Percentiles rank a stretch among this genome's conserved stretches.
Evolutionary conservation across 2,113 vertebrate species (phyloP).

Genomic region (Rafetus swinhoei): DNA sequence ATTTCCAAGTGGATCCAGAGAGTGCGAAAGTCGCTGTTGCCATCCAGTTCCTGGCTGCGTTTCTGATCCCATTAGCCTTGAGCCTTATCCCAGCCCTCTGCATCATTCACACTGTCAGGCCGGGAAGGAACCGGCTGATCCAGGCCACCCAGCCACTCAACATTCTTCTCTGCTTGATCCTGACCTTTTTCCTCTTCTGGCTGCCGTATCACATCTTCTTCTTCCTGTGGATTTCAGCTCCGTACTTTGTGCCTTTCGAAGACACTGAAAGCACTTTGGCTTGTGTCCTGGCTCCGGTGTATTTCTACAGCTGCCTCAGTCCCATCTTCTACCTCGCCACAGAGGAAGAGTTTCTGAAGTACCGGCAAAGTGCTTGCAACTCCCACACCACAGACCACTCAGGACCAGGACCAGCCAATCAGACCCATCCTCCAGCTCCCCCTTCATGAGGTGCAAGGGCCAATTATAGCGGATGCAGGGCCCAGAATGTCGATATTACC

Average conservation of each 20-base stretch:
- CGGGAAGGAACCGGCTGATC: no score
- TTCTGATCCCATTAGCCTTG: background rate
- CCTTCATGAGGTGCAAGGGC: no score
- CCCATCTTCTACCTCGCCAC: slow-evolving; percentile 76
- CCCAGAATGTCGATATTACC: no score
- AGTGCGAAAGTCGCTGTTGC: background rate
- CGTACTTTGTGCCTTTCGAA: slow-evolving; percentile 42
- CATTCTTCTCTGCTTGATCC: slow-evolving; percentile 40
- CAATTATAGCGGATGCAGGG: no score
- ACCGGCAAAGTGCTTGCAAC: background rate
- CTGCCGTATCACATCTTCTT: slow-evolving; percentile 78
- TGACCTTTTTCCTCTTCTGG: slow-evolving; percentile 80
- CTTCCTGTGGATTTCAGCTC: slow-evolving; percentile 46
- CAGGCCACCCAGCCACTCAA: no score
- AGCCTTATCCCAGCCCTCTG: background rate
- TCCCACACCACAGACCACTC: fast-evolving
- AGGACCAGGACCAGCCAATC: no score
- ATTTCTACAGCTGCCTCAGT: slow-evolving; percentile 85
- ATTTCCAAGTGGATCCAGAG: no score
- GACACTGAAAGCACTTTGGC: slow-evolving; percentile 71
- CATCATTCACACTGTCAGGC: background rate
- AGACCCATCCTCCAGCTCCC: no score
- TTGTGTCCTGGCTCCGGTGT: slow-evolving; percentile 73
- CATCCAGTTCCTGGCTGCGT: background rate
- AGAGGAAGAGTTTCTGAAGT: background rate